These are phyloP conservation scores for Neomonachus schauinslandi DNA, from an alignment of 2,113 vertebrate species.

Conservation along the genomic window DNA sequence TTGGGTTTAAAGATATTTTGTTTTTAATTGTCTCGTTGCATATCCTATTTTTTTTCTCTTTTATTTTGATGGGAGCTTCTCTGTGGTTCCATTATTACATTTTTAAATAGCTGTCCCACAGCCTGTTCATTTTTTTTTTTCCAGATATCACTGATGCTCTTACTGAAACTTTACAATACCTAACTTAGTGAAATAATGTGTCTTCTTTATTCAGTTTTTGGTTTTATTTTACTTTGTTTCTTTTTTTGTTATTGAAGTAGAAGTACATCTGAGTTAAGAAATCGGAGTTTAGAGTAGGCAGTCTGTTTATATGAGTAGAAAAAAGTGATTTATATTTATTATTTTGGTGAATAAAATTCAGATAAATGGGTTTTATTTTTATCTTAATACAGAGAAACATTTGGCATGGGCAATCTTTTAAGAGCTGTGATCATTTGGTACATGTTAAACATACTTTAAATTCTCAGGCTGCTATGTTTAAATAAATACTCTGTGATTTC, in stretches of 20 bases:
- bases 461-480: neutral
- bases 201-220: neutral
- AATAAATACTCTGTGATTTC: neutral
- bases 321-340: conserved; percentile 30
- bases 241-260: neutral
- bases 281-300: neutral
- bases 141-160: neutral
- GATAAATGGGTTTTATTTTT: conserved; percentile 3
- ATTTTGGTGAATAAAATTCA: conserved; percentile 25
- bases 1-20: conserved; percentile 42
- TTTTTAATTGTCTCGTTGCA: conserved; percentile 42
- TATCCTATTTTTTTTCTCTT: conserved; percentile 43
- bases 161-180: neutral
- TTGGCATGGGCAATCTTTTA: conserved; percentile 5
- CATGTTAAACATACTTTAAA: neutral
- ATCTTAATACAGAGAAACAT: conserved; percentile 17
- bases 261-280: conserved; percentile 7
- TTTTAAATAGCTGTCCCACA: neutral
- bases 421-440: conserved; percentile 33
- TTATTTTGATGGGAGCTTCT: conserved; percentile 49
- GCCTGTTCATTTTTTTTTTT: neutral
- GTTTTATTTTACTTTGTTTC: neutral
- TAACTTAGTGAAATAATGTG: conserved; percentile 35
- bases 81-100: conserved; percentile 14
- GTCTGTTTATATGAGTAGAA: neutral